Percentiles rank a stretch among this genome's conserved stretches.
These are phyloP conservation scores for Lucifuga dentata DNA, from an alignment of 2,113 vertebrate species.

Conservation along the genomic window DNA sequence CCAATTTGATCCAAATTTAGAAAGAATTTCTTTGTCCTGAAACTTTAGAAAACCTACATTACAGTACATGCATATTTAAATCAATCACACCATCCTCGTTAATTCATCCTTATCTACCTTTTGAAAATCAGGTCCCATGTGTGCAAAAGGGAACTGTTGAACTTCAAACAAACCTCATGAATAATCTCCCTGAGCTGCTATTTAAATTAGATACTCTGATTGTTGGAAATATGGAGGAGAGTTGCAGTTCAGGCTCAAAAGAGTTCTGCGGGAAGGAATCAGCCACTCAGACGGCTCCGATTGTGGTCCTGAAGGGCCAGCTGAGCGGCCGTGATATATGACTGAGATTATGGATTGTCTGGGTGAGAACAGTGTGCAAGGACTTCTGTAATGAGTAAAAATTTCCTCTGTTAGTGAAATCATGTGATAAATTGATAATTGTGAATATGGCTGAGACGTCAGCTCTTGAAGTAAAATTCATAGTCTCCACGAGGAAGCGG, in stretches of 20 bases:
- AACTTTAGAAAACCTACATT: slow-evolving; percentile 67
- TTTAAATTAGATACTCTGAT: slow-evolving; percentile 79
- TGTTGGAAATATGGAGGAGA: slow-evolving; percentile 70
- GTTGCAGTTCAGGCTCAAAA: slow-evolving; percentile 43
- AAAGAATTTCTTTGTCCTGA: slow-evolving; percentile 59
- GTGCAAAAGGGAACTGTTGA: slow-evolving; percentile 77
- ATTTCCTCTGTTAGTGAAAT: not conserved
- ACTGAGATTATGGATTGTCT: not conserved
- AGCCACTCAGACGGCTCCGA: not conserved
- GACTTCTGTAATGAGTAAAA: not conserved
- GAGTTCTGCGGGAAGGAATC: slow-evolving; percentile 31
- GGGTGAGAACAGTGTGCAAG: not conserved
- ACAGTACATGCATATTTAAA: slow-evolving; percentile 67
- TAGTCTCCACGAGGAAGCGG: no score
- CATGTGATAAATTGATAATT: no score
- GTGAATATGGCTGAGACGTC: not conserved
- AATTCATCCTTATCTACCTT: slow-evolving; percentile 80
- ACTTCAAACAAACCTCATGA: slow-evolving; percentile 86
- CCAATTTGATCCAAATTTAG: slow-evolving; percentile 36
- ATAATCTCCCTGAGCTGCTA: slow-evolving; percentile 75
- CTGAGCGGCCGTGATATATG: not conserved
- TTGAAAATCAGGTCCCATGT: slow-evolving; percentile 81
- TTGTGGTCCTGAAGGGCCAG: not conserved
- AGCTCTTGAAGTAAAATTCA: no score
- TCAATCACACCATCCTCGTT: slow-evolving; percentile 74